Conservation (phyloP, 2,113 vertebrate species). For the Galbula dea region DNA sequence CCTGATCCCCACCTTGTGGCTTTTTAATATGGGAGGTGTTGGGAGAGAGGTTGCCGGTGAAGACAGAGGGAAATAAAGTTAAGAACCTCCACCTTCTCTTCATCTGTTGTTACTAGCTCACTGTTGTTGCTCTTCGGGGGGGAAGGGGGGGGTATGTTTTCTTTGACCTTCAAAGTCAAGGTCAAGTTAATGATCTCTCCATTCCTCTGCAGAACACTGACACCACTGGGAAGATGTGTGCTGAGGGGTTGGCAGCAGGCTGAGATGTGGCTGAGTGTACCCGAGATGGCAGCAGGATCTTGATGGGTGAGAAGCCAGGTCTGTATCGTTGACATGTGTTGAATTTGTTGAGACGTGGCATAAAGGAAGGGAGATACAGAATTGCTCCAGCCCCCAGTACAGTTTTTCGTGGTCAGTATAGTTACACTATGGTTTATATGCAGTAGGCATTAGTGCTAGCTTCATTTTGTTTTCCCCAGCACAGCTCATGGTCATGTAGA, state of each 20-base stretch:
- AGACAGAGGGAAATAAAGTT: too few relatives aligned
- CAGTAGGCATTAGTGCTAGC: neutral
- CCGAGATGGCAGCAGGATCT: neutral
- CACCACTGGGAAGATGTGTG: neutral
- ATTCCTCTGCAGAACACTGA: neutral
- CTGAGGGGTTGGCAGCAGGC: neutral
- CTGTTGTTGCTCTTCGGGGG: too few relatives aligned
- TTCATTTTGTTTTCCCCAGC: neutral
- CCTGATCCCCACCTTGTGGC: too few relatives aligned
- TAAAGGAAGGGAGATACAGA: neutral
- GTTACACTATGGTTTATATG: neutral
- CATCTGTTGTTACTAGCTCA: too few relatives aligned
- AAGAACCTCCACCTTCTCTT: too few relatives aligned
- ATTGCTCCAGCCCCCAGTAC: neutral
- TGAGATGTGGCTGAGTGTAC: neutral
- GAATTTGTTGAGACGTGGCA: neutral
- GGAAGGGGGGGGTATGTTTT: too few relatives aligned
- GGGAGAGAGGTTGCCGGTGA: too few relatives aligned
- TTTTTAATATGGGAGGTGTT: too few relatives aligned
- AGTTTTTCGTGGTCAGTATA: rapidly evolving
- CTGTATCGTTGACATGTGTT: neutral
- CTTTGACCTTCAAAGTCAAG: too few relatives aligned
- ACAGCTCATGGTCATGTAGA: neutral
- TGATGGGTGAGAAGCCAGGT: neutral
- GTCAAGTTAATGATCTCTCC: neutral